Evolutionary conservation across 1,140 invertebrate genomes (phyloP), one percentile per base, ranked within the genome.

Genomic region (Camponotus vicinus): DNA sequence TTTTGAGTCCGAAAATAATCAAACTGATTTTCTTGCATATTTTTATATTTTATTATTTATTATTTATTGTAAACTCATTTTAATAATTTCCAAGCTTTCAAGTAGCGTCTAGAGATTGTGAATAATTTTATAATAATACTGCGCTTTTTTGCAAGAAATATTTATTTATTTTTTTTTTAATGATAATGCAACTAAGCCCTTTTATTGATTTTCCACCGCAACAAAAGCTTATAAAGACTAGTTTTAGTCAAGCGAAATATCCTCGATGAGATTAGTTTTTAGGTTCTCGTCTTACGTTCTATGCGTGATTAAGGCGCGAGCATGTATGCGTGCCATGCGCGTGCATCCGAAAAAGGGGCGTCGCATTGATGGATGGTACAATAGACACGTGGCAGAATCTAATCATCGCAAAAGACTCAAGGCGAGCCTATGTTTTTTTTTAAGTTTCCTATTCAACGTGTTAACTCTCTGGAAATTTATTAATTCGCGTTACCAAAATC

Each of bases 311-410:
- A 83, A 85, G 63, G 84, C 66, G 76, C 52, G 85, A 42, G 52
- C 61, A 63, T 66, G 77, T 77, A 64, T 71, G 73, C 71, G 42
- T 49, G 55, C 15, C 64, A 71, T 78, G 45, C 45, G 67, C 61
- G 71, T 55, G 86, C 59, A 78, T 73, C 71, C 77, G 66, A 64
- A 73, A 79, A 86, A 89, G 88, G 90, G 89, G 89, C 85, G 92
- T 92, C 57, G 63, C 63, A 52, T 80, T 66, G 76, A 91, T 78
- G 88, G 78, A 64, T 77, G 69, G 73, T 40, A 93, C 90, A 92
- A 92, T 92, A 34, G 92, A 40, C 92, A 93, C 92, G 93, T 93
- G 93, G 71, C 93, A 84, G 88, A 92, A 93, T 92, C 92, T 93
- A 93, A 93, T 93, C 92, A 93, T 91, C 83, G 75, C 73, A 18